phyloP scores from a whole-genome alignment of 35 echinoderm and acorn worm species.

The Strongylocentrotus purpuratus region DNA sequence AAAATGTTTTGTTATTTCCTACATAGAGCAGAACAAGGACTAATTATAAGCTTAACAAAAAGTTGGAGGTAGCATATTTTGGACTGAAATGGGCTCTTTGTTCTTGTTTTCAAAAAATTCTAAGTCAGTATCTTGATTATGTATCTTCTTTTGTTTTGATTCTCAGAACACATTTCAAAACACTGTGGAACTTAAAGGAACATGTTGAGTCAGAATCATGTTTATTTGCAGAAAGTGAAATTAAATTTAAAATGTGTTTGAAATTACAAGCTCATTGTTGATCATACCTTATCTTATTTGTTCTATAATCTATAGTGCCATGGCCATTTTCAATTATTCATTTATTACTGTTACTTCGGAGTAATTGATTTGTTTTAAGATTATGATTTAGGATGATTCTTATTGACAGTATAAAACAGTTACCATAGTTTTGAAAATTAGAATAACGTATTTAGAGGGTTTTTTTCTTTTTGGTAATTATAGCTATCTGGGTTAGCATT shows the following conservation, averaged over 20 bases:
- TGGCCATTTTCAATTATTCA: neutral
- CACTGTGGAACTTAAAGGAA: neutral
- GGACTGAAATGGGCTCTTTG: neutral
- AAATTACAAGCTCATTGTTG: neutral
- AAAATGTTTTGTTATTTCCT: neutral
- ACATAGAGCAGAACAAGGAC: neutral
- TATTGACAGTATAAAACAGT: neutral
- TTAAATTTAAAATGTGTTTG: neutral
- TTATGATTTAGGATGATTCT: neutral
- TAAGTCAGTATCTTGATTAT: neutral
- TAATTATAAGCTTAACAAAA: neutral
- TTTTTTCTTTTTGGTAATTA: neutral
- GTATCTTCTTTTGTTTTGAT: neutral
- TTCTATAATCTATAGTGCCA: neutral
- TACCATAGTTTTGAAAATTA: neutral
- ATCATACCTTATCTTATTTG: neutral
- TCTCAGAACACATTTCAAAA: neutral
- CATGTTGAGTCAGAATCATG: neutral
- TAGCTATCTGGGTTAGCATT: neutral
- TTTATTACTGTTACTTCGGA: neutral
- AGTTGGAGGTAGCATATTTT: neutral
- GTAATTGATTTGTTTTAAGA: neutral
- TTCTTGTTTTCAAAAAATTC: neutral
- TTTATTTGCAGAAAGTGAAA: neutral
- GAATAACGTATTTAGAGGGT: neutral